Percentiles rank a stretch among this genome's conserved stretches.
phyloP scores from a whole-genome alignment of 2,113 vertebrate species.

The Trematomus loennbergii region DNA sequence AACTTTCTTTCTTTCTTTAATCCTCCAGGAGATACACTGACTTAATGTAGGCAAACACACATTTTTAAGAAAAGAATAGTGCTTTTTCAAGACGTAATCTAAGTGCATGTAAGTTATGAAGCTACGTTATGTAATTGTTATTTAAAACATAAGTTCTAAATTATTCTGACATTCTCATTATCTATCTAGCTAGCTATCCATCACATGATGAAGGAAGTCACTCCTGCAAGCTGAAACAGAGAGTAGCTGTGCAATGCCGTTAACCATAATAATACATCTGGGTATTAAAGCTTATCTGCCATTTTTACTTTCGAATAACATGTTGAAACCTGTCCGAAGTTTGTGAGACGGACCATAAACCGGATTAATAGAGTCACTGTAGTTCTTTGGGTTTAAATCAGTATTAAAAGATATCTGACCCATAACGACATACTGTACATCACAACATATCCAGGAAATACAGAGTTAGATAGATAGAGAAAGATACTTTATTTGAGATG shows the following conservation, averaged over 20 bases:
- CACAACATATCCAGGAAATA: neutral
- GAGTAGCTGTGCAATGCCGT: neutral
- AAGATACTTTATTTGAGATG: neutral
- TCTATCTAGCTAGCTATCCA: no score
- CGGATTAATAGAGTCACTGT: neutral
- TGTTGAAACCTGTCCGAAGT: neutral
- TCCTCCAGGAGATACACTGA: neutral
- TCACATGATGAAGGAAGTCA: neutral
- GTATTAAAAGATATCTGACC: no score
- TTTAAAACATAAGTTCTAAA: no score
- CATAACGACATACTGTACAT: no score
- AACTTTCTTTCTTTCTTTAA: neutral
- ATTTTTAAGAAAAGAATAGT: neutral
- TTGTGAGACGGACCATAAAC: neutral
- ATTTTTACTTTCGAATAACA: conserved; percentile 9
- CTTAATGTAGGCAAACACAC: neutral
- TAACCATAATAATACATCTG: neutral
- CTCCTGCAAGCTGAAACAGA: neutral
- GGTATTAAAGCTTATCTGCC: neutral
- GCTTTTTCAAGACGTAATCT: neutral
- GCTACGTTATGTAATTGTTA: no score
- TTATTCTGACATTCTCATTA: no score
- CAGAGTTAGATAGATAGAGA: neutral
- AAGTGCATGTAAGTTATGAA: neutral
- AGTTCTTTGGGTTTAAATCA: neutral